Base-by-base conservation (phyloP, 1,140 invertebrate species). In the Cydia fagiglandana region DNA sequence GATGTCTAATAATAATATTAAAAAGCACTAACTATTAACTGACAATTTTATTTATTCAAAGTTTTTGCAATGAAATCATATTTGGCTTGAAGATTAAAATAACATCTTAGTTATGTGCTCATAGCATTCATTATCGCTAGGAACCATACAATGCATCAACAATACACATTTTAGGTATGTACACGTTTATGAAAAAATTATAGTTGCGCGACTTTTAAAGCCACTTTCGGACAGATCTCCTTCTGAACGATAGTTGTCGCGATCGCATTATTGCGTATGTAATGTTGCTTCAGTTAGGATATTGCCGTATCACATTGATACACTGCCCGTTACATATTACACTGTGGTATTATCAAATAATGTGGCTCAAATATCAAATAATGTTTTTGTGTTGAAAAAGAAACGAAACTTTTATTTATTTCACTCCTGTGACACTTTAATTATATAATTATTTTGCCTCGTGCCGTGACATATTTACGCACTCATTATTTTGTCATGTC, bases 391-490 rank as follows among this genome's bases (percentile, higher is more conserved):
- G n/a, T 9, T 56, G 53, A 17, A 56, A 20, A 56, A 56, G 3
- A 50, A 50, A 50, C 47, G 12, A 13, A 61, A 61, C 56, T 1
- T 12, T 61, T 5, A 24, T 61, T 61, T 6, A 24, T 61, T 24
- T 20, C 56, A 20, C 56, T 24, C 20, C 9, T 24, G 10, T 61
- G 56, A 61, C 20, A 61, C 10, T 20, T 61, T 61, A 56, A 56
- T 56, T 56, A 56, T 56, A 61, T n/a, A n/a, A n/a, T n/a, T n/a
- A 20, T 24, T 61, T 61, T 24, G 56, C 56, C 56, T 7, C 56
- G 56, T 61, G 56, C 56, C 56, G 10, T 61, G 56, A 61, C 56
- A 61, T 61, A 61, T 61, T 61, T 61, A 61, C 56, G 20, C 17
- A 61, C 56, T 61, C 56, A 24, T 61, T 61, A 61, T 61, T 53